Conservation (phyloP, 1,140 invertebrate genomes). For the Bacillus rossius region DNA sequence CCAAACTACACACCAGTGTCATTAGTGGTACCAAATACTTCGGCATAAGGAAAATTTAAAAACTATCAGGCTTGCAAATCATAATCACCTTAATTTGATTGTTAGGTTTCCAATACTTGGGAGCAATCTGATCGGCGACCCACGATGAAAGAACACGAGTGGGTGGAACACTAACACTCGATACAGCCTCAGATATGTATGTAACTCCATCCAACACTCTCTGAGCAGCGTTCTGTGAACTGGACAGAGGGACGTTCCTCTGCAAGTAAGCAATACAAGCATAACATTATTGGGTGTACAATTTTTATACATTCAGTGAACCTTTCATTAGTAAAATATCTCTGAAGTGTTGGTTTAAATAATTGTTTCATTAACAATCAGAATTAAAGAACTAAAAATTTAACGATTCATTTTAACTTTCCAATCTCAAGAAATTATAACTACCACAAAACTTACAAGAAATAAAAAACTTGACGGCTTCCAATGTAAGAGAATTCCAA, state of each 20-base stretch:
- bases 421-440: neutral
- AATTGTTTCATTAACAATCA: neutral
- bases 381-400: neutral
- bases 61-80: no score
- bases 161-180: constrained; percentile 61
- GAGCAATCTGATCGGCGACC: constrained; percentile 72
- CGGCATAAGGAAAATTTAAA: no score
- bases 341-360: neutral
- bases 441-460: no score
- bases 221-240: constrained; percentile 61
- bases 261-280: neutral
- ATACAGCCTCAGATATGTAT: constrained; percentile 63
- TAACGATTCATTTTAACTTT: neutral
- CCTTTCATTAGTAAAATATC: neutral
- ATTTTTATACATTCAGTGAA: neutral
- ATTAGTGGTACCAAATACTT: no score
- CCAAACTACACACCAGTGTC: no score
- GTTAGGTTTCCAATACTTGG: constrained; percentile 78
- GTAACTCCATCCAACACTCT: constrained; percentile 68
- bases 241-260: neutral
- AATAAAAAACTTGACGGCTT: no score
- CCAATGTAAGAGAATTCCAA: no score
- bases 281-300: neutral
- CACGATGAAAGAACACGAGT: constrained; percentile 62
- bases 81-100: constrained; percentile 56